Evolutionary conservation across 1,140 invertebrate genomes (phyloP).

Genomic region (Ladona fulva): DNA sequence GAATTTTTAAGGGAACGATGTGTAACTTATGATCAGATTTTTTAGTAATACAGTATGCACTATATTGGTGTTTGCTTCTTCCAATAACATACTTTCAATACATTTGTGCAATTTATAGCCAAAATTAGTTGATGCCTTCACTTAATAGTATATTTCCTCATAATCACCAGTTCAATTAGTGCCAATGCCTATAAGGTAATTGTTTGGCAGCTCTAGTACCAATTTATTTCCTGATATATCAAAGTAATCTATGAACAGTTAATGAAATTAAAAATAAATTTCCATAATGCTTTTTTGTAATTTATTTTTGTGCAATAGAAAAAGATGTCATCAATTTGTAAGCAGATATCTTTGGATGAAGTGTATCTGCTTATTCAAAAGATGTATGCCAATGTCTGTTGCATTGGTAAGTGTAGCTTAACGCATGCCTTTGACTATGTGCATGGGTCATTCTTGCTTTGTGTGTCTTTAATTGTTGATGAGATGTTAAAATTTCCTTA

Average conservation of each 20-base stretch:
- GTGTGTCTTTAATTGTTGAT: neutral
- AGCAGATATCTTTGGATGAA: neutral
- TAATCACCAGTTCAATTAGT: too few species aligned
- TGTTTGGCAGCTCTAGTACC: neutral
- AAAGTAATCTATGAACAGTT: too few species aligned
- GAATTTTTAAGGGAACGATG: conserved; percentile 28
- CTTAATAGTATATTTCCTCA: too few species aligned
- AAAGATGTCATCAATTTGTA: too few species aligned
- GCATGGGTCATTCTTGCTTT: neutral
- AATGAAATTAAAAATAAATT: too few species aligned
- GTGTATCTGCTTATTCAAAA: neutral
- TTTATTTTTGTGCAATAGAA: neutral
- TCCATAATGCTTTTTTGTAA: too few species aligned
- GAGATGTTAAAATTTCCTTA: neutral
- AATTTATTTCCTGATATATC: too few species aligned
- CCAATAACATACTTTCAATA: too few species aligned
- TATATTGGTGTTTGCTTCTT: neutral
- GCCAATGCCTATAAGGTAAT: neutral
- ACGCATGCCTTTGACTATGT: neutral
- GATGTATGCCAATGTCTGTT: neutral
- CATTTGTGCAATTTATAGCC: too few species aligned
- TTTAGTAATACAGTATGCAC: too few species aligned
- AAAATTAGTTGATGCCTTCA: too few species aligned
- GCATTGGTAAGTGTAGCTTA: neutral
- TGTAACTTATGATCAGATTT: too few species aligned